phyloP scores from a whole-genome alignment of 2,888 invertebrate genomes.

The Iphiclides podalirius region DNA sequence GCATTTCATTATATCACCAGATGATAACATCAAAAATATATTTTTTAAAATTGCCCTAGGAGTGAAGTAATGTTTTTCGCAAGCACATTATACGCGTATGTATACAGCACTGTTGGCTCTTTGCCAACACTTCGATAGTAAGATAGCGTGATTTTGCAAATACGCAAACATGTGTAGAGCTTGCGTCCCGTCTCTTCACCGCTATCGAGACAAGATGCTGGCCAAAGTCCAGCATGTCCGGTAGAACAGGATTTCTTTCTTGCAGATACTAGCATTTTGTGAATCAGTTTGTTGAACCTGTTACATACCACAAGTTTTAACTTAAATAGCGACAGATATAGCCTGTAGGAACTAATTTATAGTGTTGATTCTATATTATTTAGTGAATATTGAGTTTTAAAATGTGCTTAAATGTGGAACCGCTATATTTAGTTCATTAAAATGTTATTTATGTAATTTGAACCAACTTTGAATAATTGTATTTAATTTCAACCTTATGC shows the following conservation, averaged over 20 bases:
- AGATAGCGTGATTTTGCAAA: constrained; percentile 17
- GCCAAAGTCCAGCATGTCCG: constrained; percentile 13
- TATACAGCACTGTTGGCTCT: neutral
- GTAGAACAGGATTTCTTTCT: neutral
- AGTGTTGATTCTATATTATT: too few relatives aligned
- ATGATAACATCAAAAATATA: too few relatives aligned
- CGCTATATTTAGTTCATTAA: too few relatives aligned
- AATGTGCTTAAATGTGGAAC: too few relatives aligned
- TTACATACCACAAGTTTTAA: too few relatives aligned
- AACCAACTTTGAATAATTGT: too few relatives aligned
- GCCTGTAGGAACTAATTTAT: too few relatives aligned
- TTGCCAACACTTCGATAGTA: constrained; percentile 8
- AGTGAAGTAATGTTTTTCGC: neutral
- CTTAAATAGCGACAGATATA: too few relatives aligned
- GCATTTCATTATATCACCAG: too few relatives aligned
- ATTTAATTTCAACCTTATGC: too few relatives aligned
- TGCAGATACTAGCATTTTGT: neutral
- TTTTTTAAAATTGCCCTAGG: neutral
- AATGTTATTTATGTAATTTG: too few relatives aligned
- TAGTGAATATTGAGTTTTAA: too few relatives aligned
- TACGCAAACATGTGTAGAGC: constrained; percentile 21
- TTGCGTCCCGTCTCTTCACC: constrained; percentile 4
- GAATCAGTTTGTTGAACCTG: neutral
- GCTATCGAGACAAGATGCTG: constrained; percentile 19
- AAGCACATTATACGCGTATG: neutral